A percentile compares a stretch with the other conserved stretches of the same genome.
Evolutionary conservation across 1,140 invertebrate species (phyloP).

Genomic region (Drosophila novamexicana): DNA sequence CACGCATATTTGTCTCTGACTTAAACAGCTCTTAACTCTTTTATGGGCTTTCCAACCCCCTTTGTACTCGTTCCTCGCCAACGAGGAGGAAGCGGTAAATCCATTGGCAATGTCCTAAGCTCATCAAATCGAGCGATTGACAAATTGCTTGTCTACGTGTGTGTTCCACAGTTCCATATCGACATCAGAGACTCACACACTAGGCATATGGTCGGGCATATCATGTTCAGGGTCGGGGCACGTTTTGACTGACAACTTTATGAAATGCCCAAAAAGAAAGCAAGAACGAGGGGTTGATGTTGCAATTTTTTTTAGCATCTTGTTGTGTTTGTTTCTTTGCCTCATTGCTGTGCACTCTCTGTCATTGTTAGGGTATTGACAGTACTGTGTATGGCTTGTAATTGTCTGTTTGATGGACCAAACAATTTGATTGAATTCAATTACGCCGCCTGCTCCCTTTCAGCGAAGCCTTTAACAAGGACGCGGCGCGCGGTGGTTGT

Average conservation of each 20-base stretch:
- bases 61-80: neutral
- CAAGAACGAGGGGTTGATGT: slow-evolving; percentile 22
- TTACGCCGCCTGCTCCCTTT: slow-evolving; percentile 60
- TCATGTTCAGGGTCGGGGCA: neutral
- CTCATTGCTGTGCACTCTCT: neutral
- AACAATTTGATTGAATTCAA: slow-evolving; percentile 84
- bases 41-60: neutral
- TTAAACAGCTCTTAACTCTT: slow-evolving; percentile 21
- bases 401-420: slow-evolving; percentile 83
- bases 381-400: slow-evolving; percentile 65
- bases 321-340: neutral
- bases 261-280: slow-evolving; percentile 21
- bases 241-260: slow-evolving; percentile 64
- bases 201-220: slow-evolving; percentile 14
- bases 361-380: slow-evolving; percentile 22
- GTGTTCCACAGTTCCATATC: slow-evolving; percentile 43
- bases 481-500: slow-evolving; percentile 33
- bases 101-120: slow-evolving; percentile 42
- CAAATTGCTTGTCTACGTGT: slow-evolving; percentile 80
- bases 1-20: neutral
- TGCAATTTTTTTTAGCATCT: slow-evolving; percentile 1
- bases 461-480: slow-evolving; percentile 18
- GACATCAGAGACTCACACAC: neutral
- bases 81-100: slow-evolving; percentile 1
- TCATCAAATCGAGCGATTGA: slow-evolving; percentile 77